Evolutionary conservation across 2,888 invertebrate species (phyloP).

Genomic region (Aphrophora alni): DNA sequence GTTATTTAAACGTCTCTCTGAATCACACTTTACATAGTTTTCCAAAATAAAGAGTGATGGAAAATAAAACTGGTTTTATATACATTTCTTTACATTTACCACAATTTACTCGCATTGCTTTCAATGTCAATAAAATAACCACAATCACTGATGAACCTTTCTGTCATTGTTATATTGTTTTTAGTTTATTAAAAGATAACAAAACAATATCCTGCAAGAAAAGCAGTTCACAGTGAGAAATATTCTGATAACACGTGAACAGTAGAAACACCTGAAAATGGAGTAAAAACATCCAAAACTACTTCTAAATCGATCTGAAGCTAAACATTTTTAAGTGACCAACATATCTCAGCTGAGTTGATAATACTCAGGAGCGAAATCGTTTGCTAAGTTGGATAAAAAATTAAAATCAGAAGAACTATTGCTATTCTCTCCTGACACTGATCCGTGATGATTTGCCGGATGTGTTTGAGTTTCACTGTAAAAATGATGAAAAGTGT

Average conservation of each 20-base stretch:
- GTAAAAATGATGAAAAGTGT: constrained; percentile 75
- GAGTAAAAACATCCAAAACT: not conserved
- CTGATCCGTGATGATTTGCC: constrained; percentile 55
- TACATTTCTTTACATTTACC: not conserved
- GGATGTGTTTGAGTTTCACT: constrained; percentile 54
- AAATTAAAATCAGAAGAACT: constrained; percentile 96
- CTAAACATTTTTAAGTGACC: constrained; percentile 22
- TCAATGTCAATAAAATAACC: too few species aligned
- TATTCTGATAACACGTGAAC: not conserved
- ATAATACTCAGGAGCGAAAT: constrained; percentile 92
- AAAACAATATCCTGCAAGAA: too few species aligned
- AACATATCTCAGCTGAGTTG: constrained; percentile 66
- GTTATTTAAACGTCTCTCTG: too few species aligned
- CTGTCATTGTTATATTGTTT: too few species aligned
- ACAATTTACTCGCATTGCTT: not conserved
- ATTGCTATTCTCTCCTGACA: constrained; percentile 79
- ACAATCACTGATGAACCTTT: too few species aligned
- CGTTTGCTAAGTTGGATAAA: constrained; percentile 88
- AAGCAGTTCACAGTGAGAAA: not conserved
- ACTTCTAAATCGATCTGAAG: not conserved
- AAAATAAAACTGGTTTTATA: not conserved
- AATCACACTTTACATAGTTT: too few species aligned
- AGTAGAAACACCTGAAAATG: not conserved
- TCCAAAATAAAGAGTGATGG: not conserved
- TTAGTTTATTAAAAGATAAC: too few species aligned